Evolutionary conservation across 2,113 vertebrate genomes (phyloP).

Genomic region (Oreochromis tanganicae): DNA sequence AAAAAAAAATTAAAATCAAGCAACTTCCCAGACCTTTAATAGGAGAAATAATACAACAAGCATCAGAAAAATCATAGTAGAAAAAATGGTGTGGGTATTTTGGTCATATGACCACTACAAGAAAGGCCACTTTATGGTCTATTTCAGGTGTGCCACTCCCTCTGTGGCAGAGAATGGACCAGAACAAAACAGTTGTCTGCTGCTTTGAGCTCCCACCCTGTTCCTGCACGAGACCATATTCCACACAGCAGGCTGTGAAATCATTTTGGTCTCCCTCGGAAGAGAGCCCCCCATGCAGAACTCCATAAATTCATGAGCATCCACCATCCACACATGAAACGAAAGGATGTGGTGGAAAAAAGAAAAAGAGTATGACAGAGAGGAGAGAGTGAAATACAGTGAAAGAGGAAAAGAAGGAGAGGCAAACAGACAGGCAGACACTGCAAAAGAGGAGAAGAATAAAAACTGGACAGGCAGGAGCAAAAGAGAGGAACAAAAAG

Average conservation of each 20-base stretch:
- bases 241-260: constrained; percentile 63
- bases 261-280: constrained; percentile 66
- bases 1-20: neutral
- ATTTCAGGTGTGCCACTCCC: constrained; percentile 45
- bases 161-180: constrained; percentile 52
- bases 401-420: neutral
- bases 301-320: constrained; percentile 75
- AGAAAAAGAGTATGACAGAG: constrained; percentile 48
- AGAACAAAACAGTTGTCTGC: constrained; percentile 57
- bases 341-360: constrained; percentile 47
- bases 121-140: constrained; percentile 38
- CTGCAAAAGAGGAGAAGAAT: neutral
- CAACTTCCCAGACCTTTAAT: neutral
- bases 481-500: neutral
- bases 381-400: neutral
- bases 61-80: neutral
- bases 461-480: constrained; percentile 2
- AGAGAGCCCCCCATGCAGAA: constrained; percentile 54
- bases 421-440: constrained; percentile 6
- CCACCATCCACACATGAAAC: constrained; percentile 57
- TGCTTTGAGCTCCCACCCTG: constrained; percentile 49
- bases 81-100: constrained; percentile 11
- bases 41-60: neutral
- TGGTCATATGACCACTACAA: constrained; percentile 13
- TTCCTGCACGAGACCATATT: constrained; percentile 45